Evolutionary conservation across 1,140 invertebrate species (phyloP).

Genomic region (Diplogasteroides magnus): DNA sequence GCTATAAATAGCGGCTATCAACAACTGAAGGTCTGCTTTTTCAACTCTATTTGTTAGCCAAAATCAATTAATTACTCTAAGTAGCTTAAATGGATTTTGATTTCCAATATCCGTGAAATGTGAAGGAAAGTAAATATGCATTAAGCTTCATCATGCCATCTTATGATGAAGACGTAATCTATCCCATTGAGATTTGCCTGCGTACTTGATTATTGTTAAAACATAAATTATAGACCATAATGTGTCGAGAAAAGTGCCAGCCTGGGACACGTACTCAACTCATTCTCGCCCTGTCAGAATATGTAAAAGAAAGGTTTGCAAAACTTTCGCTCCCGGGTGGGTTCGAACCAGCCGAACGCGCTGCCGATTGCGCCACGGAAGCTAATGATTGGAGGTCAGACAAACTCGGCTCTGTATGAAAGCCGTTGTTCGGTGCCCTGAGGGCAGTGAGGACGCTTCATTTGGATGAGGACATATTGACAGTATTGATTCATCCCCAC

Average conservation of each 20-base stretch:
- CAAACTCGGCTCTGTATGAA: constrained; percentile 21
- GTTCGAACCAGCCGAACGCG: constrained; percentile 29
- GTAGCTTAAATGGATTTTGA: no score
- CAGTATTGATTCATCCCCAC: constrained; percentile 19
- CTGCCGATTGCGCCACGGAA: no score
- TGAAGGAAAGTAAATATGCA: no score
- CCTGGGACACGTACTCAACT: constrained; percentile 24
- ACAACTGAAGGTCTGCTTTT: no score
- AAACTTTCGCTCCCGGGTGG: constrained; percentile 6
- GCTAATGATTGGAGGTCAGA: constrained; percentile 16
- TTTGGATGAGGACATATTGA: constrained; percentile 22
- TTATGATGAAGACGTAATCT: no score
- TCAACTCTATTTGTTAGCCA: no score
- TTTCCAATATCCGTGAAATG: no score
- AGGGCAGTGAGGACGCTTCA: constrained; percentile 13
- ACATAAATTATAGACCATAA: constrained; percentile 3
- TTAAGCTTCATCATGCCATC: no score
- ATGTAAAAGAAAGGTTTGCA: constrained; percentile 1
- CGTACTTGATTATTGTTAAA: not conserved
- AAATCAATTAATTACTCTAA: no score
- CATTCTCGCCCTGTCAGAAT: constrained; percentile 13
- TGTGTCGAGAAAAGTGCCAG: constrained; percentile 18
- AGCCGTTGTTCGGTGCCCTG: constrained; percentile 23
- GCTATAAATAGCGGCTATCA: no score
- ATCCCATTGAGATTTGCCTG: no score